Evolutionary conservation across 2,113 vertebrate species (phyloP).

Genomic region (Rhea pennata): DNA sequence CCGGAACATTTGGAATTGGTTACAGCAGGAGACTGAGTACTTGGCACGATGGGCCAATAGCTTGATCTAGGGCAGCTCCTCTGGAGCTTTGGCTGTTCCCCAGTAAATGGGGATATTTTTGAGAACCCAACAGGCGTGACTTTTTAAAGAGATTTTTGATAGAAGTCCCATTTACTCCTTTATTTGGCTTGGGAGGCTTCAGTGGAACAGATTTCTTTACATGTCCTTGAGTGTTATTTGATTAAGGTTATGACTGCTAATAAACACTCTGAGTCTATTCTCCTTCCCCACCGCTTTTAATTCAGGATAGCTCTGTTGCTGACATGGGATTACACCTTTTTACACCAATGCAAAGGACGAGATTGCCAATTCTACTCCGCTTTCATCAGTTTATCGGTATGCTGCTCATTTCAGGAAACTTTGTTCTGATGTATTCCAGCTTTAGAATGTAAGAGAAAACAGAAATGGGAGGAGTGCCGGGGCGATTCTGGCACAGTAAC

Average conservation of each 20-base stretch:
- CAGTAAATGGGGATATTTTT: constrained; percentile 14
- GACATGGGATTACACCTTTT: neutral
- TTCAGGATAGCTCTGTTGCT: neutral
- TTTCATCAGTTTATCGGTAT: neutral
- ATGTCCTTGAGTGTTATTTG: constrained; percentile 73
- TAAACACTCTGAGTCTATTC: constrained; percentile 62
- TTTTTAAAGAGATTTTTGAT: constrained; percentile 59
- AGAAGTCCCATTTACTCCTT: constrained; percentile 70
- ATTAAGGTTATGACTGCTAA: constrained; percentile 72
- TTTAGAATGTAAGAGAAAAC: neutral
- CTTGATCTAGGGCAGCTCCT: neutral
- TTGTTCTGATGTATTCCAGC: constrained; percentile 21
- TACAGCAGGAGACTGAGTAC: neutral
- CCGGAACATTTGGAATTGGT: neutral
- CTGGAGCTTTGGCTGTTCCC: constrained; percentile 33
- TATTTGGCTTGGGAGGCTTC: constrained; percentile 71
- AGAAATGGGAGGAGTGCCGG: constrained; percentile 7
- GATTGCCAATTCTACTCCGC: neutral
- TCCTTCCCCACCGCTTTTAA: constrained; percentile 18
- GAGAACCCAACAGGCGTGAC: neutral
- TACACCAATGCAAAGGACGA: neutral
- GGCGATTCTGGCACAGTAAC: constrained; percentile 34
- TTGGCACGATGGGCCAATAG: neutral
- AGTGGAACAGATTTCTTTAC: constrained; percentile 61
- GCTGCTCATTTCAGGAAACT: neutral